Base-by-base conservation (phyloP, 2,113 vertebrate genomes). In the Rhinoptilus africanus region DNA sequence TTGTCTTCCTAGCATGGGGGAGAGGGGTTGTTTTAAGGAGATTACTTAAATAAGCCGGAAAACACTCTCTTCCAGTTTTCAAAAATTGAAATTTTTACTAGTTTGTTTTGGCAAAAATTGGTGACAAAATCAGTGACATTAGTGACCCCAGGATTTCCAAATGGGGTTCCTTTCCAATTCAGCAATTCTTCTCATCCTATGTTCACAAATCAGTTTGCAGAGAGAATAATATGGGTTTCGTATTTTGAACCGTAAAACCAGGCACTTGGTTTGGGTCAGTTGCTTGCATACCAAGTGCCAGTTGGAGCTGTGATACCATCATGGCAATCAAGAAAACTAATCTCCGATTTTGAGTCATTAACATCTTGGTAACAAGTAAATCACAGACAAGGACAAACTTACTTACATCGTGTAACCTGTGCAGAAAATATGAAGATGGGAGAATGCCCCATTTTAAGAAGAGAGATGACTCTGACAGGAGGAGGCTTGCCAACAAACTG, bases 171-270 rank as follows among this genome's bases (percentile, higher is more conserved):
- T 2, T 0, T 67, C 73, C 28, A 51, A 32, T 51, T 34, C 67
- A 56, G 37, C 27, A 82, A 2, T n/a, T 87, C 18, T 54, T 75
- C 37, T 66, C 50, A 66, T 5, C 0, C 0, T 21, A 37, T 0
- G 0, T 39, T 60, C 34, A 30, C 21, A 26, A 80, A 39, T 60
- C 43, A 67, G 9, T 75, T 43, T 85, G 69, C 51, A 86, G 60
- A 67, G 20, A 10, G 22, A n/a, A 6, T 8, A 8, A 39, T 60
- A 11, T 0, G 4, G n/a, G 8, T 34, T 83, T 86, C 50, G 5
- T 22, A 51, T 66, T 85, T 13, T 73, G 57, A 83, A 72, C 48
- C 6, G 3, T 28, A 69, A 92, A 48, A 39, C 5, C 19, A 30
- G 48, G 10, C 17, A 37, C 16, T 37, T 28, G 22, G 24, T 47